A percentile compares a stretch with the other conserved stretches of the same genome.
These are phyloP conservation scores for Macrophya alboannulata DNA, from an alignment of 2,888 invertebrate genomes.

Conservation along the genomic window DNA sequence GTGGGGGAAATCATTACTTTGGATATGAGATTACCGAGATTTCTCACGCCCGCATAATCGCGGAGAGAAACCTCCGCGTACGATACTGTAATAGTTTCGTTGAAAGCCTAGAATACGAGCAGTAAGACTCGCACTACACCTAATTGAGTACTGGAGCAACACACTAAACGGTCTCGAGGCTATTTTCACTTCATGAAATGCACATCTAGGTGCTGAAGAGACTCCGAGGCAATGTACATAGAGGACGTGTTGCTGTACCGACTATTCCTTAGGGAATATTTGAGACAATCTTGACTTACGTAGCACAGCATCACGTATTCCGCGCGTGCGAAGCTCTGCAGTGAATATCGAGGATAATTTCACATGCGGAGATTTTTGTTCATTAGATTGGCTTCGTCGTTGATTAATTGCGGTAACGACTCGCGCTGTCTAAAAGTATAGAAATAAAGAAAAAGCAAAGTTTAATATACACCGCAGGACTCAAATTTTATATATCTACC, in stretches of 20 bases:
- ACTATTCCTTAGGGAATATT: not conserved
- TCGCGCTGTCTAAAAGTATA: not conserved
- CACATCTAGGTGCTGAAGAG: not conserved
- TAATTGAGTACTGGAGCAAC: not conserved
- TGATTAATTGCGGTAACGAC: not conserved
- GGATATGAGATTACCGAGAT: not conserved
- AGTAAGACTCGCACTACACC: too few relatives aligned
- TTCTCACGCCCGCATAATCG: not conserved
- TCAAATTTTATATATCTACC: not conserved
- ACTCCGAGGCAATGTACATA: too few relatives aligned
- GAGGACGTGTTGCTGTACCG: too few relatives aligned
- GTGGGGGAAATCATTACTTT: not conserved
- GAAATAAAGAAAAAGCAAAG: not conserved
- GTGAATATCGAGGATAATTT: not conserved
- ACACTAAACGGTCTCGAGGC: not conserved
- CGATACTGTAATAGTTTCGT: not conserved
- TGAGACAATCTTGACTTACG: not conserved
- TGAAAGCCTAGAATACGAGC: not conserved
- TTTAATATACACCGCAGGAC: not conserved
- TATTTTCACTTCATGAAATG: not conserved
- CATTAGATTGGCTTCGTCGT: not conserved
- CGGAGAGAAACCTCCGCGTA: too few relatives aligned
- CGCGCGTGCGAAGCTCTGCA: not conserved
- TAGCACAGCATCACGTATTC: conserved; percentile 43
- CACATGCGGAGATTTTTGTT: not conserved